phyloP scores from a whole-genome alignment of 2,113 vertebrate genomes.

The Ictidomys tridecemlineatus region DNA sequence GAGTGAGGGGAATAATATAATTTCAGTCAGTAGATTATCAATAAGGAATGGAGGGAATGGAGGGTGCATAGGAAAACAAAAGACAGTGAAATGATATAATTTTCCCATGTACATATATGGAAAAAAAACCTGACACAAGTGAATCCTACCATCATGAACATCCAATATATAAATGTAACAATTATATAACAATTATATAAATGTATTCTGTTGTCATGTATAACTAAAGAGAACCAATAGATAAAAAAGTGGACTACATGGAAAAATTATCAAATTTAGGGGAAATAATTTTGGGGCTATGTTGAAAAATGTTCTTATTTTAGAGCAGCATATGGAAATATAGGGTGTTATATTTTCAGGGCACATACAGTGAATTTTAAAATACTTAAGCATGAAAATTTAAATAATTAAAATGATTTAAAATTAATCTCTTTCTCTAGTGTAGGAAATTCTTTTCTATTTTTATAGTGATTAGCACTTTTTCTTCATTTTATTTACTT shows the following conservation, averaged over 20 bases:
- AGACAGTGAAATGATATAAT: too few relatives aligned
- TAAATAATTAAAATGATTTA: not conserved
- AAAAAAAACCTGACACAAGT: too few relatives aligned
- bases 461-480: not conserved
- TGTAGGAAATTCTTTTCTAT: not conserved
- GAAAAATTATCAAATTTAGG: not conserved
- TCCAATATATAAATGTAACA: too few relatives aligned
- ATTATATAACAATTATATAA: too few relatives aligned
- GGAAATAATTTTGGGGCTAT: not conserved
- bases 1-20: too few relatives aligned
- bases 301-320: not conserved
- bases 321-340: not conserved
- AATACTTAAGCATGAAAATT: not conserved
- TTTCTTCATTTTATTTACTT: not conserved
- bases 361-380: not conserved
- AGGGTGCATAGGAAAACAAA: too few relatives aligned
- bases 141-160: too few relatives aligned
- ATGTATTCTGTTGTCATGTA: too few relatives aligned
- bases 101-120: too few relatives aligned
- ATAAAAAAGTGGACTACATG: not conserved
- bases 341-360: not conserved
- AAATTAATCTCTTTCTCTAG: not conserved
- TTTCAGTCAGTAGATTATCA: too few relatives aligned
- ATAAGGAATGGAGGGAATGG: too few relatives aligned
- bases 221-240: too few relatives aligned